Evolutionary conservation across 1,140 invertebrate genomes (phyloP).

Genomic region (Eumaeus atala): DNA sequence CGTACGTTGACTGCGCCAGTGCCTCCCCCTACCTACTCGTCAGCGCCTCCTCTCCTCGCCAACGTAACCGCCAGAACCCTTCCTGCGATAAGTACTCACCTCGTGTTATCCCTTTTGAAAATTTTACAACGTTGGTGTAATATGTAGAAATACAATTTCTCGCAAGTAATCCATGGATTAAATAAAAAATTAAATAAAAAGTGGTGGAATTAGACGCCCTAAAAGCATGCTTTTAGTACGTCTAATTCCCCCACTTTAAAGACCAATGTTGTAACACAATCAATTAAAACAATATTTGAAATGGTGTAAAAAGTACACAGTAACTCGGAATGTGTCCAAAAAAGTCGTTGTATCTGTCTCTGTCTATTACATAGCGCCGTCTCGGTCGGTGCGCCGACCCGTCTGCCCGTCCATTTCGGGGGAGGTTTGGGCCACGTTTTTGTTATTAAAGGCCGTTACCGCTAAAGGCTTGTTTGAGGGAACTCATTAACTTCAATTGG

Average conservation of each 20-base stretch:
- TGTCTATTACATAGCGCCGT: constrained; percentile 28
- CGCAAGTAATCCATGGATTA: too few relatives aligned
- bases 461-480: constrained; percentile 65
- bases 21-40: too few relatives aligned
- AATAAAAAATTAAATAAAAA: too few relatives aligned
- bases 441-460: constrained; percentile 58
- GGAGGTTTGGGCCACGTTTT: constrained; percentile 49
- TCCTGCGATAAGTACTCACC: too few relatives aligned
- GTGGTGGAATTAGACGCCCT: too few relatives aligned
- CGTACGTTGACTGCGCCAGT: too few relatives aligned
- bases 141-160: too few relatives aligned
- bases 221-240: constrained; percentile 27
- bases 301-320: constrained; percentile 57
- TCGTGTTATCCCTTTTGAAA: too few relatives aligned
- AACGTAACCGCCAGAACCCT: too few relatives aligned
- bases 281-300: constrained; percentile 71
- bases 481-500: constrained; percentile 59
- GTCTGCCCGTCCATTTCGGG: constrained; percentile 49
- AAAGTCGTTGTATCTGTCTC: constrained; percentile 21
- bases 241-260: constrained; percentile 26
- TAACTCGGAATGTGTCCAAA: constrained; percentile 21
- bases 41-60: too few relatives aligned
- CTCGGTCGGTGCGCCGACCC: constrained; percentile 51
- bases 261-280: constrained; percentile 59
- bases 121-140: too few relatives aligned